phyloP scores from a whole-genome alignment of 2,113 vertebrate genomes.

The Ciconia boyciana region DNA sequence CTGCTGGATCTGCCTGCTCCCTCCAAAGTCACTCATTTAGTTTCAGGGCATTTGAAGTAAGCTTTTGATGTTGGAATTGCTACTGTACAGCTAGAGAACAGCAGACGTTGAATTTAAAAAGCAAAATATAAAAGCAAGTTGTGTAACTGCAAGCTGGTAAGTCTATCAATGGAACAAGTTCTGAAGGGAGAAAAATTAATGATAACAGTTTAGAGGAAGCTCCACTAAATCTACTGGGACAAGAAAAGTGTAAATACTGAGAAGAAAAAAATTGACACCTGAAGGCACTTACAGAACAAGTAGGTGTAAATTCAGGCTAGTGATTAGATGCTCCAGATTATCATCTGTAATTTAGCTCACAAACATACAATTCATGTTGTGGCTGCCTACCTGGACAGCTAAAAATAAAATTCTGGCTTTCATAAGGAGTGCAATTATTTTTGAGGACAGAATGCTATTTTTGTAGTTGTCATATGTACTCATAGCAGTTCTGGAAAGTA shows the following conservation, averaged over 20 bases:
- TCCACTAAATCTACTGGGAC: neutral
- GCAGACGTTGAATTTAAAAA: neutral
- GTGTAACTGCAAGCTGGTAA: neutral
- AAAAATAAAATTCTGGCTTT: neutral
- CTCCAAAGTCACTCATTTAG: constrained; percentile 9
- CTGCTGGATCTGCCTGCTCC: neutral
- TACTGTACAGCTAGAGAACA: neutral
- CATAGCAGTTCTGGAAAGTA: neutral
- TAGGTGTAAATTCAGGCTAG: neutral
- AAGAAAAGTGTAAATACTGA: neutral
- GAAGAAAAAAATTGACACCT: fast-evolving
- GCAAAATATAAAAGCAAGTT: neutral
- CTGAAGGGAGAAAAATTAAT: neutral
- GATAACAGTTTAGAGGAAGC: neutral
- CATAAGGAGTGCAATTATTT: neutral
- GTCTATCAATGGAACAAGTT: neutral
- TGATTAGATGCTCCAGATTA: neutral
- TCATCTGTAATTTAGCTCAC: neutral
- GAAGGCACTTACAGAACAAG: neutral
- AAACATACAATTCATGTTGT: neutral
- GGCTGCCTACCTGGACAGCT: neutral
- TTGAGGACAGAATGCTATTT: neutral
- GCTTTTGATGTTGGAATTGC: constrained; percentile 4
- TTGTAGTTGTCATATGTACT: neutral
- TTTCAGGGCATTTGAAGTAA: constrained; percentile 20